phyloP scores from a whole-genome alignment of 1,140 invertebrate genomes.

The Bactericera cockerelli region DNA sequence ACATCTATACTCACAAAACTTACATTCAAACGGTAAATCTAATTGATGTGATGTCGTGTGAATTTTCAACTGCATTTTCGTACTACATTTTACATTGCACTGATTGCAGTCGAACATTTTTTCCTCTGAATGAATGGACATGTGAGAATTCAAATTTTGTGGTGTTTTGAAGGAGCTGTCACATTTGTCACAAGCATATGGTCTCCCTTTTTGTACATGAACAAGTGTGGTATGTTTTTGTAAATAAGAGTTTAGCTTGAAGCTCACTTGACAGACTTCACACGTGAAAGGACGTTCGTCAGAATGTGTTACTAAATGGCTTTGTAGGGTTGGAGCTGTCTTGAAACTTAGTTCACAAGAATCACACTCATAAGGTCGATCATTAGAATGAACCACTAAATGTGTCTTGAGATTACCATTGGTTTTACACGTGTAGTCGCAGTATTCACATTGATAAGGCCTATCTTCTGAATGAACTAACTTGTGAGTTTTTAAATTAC shows the following conservation, averaged over 20 bases:
- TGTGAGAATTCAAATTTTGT: neutral
- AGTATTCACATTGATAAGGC: conserved; percentile 46
- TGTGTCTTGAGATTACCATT: conserved; percentile 12
- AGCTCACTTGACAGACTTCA: neutral
- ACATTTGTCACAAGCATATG: neutral
- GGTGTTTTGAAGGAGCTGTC: neutral
- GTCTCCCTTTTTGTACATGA: neutral
- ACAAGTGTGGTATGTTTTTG: neutral
- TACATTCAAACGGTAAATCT: conserved; percentile 33
- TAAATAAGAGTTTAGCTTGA: neutral
- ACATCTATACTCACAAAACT: conserved; percentile 43
- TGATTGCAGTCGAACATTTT: neutral
- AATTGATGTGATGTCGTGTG: neutral
- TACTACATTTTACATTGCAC: neutral
- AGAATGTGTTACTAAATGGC: neutral
- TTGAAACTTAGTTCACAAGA: conserved; percentile 14
- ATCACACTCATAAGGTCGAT: conserved; percentile 22
- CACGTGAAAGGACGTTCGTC: neutral
- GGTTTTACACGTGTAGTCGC: conserved; percentile 45
- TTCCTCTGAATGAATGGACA: neutral
- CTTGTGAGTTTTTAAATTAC: conserved; percentile 53
- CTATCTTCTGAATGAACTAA: conserved; percentile 51
- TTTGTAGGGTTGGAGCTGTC: neutral
- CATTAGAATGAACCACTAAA: conserved; percentile 21
- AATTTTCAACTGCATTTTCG: neutral